These are phyloP conservation scores for Melanotaenia maccullochi DNA, from an alignment of 2,797 vertebrate genomes.

Conservation along the genomic window DNA sequence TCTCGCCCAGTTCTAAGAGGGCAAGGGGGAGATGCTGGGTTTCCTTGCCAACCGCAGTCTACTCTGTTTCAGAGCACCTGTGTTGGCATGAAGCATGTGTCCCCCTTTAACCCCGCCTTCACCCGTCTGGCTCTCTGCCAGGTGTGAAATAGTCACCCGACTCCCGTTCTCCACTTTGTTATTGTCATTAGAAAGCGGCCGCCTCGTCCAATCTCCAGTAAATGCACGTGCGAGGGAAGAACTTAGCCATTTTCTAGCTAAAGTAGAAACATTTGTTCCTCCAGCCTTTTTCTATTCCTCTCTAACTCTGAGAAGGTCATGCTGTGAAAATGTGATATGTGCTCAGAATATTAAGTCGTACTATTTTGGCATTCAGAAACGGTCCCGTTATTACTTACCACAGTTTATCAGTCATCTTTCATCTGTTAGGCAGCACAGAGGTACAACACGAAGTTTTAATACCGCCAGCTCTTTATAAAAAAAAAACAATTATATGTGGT, in stretches of 20 bases:
- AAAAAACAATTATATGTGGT: too few species aligned
- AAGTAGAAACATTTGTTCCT: constrained; percentile 1
- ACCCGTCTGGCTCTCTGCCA: constrained; percentile 29
- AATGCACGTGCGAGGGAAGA: not conserved
- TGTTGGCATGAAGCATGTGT: constrained; percentile 45
- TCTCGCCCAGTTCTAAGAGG: constrained; percentile 20
- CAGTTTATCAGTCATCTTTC: constrained; percentile 15
- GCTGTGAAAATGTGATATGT: constrained; percentile 19
- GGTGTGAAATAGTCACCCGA: constrained; percentile 1
- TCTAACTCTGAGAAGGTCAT: constrained; percentile 24
- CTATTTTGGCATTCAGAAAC: constrained; percentile 33
- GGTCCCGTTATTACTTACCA: constrained; percentile 11
- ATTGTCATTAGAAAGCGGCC: constrained; percentile 21
- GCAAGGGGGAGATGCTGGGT: not conserved
- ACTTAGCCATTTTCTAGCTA: not conserved
- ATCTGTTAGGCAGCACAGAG: not conserved
- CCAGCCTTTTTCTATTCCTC: constrained; percentile 5
- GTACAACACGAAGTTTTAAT: not conserved
- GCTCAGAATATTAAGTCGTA: constrained; percentile 28
- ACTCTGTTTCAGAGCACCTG: constrained; percentile 8
- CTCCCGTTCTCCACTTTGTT: not conserved
- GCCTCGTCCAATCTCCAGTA: not conserved
- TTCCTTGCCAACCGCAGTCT: not conserved
- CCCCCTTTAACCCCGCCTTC: constrained; percentile 43
- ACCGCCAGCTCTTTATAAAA: too few species aligned